Evolutionary conservation across 2,888 invertebrate genomes (phyloP).

Genomic region (Ectropis crepuscularia): DNA sequence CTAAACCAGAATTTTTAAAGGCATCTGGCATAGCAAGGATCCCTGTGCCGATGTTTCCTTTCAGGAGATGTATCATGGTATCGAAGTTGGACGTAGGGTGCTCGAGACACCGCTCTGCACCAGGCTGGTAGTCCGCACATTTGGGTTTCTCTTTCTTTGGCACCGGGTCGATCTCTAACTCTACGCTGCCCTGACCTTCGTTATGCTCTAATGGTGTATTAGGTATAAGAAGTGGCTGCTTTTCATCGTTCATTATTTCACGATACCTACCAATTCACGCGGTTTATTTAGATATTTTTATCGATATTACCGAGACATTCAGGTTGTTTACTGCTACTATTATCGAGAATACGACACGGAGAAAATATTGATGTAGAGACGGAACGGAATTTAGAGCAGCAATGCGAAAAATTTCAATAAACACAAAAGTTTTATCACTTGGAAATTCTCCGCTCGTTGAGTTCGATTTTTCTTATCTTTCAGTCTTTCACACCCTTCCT

Average conservation of each 20-base stretch:
- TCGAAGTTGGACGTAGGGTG: slow-evolving; percentile 93
- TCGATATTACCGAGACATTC: slow-evolving; percentile 42
- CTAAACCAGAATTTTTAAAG: slow-evolving; percentile 94
- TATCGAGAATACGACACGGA: slow-evolving; percentile 17
- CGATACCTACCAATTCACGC: slow-evolving; percentile 15
- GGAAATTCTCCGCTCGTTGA: slow-evolving; percentile 32
- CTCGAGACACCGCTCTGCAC: slow-evolving; percentile 88
- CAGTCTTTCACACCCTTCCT: slow-evolving; percentile 3
- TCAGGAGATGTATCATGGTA: slow-evolving; percentile 89
- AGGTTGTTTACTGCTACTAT: slow-evolving; percentile 22
- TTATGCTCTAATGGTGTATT: slow-evolving; percentile 63
- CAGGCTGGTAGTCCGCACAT: slow-evolving; percentile 79
- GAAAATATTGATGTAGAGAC: slow-evolving; percentile 33
- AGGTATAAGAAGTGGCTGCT: slow-evolving; percentile 87
- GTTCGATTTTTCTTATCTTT: slow-evolving; percentile 26
- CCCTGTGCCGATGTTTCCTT: slow-evolving; percentile 94
- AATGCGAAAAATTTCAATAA: slow-evolving; percentile 38
- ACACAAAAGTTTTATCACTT: slow-evolving; percentile 25
- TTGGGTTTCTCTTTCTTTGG: slow-evolving; percentile 63
- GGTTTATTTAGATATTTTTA: slow-evolving; percentile 15
- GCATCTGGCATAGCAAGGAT: slow-evolving; percentile 99
- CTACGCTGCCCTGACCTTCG: slow-evolving; percentile 63
- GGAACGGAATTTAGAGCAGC: slow-evolving; percentile 36
- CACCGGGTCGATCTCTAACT: slow-evolving; percentile 61
- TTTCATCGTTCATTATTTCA: slow-evolving; percentile 87